These are phyloP conservation scores for Alviniconcha marisindica DNA, from an alignment of 1,140 invertebrate genomes.

Conservation along the genomic window DNA sequence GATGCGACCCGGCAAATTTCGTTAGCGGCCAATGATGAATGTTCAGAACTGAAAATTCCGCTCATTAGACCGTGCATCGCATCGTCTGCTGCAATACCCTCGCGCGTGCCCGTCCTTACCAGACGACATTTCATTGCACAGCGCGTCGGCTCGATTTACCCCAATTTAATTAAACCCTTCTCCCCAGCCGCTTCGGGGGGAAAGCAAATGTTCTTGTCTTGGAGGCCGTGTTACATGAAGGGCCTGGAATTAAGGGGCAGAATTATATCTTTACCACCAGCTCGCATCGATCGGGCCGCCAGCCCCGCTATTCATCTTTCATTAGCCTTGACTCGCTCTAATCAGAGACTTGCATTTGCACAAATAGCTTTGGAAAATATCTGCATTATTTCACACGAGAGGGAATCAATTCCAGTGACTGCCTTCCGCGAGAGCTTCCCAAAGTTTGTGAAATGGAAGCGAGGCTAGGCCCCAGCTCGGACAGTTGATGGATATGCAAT, in stretches of 20 bases:
- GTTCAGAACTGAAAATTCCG: conserved; percentile 35
- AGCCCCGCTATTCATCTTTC: conserved; percentile 36
- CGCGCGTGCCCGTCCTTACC: conserved; percentile 29
- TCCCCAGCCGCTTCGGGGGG: neutral
- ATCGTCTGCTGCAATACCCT: neutral
- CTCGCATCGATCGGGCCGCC: conserved; percentile 28
- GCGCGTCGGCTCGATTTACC: conserved; percentile 30
- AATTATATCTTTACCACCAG: conserved; percentile 46
- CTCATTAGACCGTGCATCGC: conserved; percentile 32
- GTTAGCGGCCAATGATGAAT: conserved; percentile 32
- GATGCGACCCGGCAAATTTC: conserved; percentile 35
- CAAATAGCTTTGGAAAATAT: conserved; percentile 36
- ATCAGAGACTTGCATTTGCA: conserved; percentile 38
- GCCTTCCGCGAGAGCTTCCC: neutral
- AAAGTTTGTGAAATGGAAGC: conserved; percentile 7
- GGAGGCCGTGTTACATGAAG: conserved; percentile 38
- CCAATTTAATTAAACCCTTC: conserved; percentile 43
- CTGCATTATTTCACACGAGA: conserved; percentile 38
- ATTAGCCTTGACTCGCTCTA: conserved; percentile 39
- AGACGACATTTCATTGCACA: conserved; percentile 40
- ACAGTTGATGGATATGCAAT: conserved; percentile 37
- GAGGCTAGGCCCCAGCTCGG: neutral
- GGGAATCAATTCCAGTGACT: conserved; percentile 35
- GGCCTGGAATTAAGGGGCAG: conserved; percentile 33
- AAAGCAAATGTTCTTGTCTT: conserved; percentile 46